phyloP scores from a whole-genome alignment of 2,888 invertebrate species.

The Sicus ferrugineus region DNA sequence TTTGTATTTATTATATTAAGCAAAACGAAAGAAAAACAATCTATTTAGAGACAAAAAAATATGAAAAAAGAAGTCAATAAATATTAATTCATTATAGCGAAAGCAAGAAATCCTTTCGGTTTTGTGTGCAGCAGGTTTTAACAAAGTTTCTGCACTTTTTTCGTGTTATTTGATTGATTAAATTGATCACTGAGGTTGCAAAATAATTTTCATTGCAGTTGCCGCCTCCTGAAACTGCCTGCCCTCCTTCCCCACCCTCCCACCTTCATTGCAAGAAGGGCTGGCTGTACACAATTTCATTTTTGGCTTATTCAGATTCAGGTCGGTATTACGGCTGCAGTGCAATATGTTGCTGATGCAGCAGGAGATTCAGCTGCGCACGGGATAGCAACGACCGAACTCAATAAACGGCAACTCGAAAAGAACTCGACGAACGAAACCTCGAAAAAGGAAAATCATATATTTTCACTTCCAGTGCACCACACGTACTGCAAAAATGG shows the following conservation, averaged over 20 bases:
- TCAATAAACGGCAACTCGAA: not conserved
- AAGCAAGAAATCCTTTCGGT: too few species aligned
- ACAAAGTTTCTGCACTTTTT: not conserved
- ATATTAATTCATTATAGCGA: not conserved
- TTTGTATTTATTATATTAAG: too few species aligned
- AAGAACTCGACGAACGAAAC: not conserved
- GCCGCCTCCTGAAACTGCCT: not conserved
- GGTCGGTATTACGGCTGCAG: not conserved
- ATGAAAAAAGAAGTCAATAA: not conserved
- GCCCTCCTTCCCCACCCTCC: not conserved
- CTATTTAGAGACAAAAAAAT: too few species aligned
- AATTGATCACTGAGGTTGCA: slow-evolving; percentile 22
- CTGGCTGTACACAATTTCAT: not conserved
- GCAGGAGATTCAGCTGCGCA: not conserved
- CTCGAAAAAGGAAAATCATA: not conserved
- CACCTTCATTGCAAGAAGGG: not conserved
- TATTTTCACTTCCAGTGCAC: not conserved
- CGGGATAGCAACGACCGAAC: too few species aligned
- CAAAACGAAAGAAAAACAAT: too few species aligned
- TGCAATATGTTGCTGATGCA: slow-evolving; percentile 18
- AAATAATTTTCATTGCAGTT: slow-evolving; percentile 10
- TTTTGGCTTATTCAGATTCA: slow-evolving; percentile 5
- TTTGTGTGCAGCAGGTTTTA: not conserved
- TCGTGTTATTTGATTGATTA: slow-evolving; percentile 13
- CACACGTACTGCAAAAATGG: not conserved